Base-by-base conservation (phyloP, 2,888 invertebrate genomes). In the Pristionchus fissidentatus region DNA sequence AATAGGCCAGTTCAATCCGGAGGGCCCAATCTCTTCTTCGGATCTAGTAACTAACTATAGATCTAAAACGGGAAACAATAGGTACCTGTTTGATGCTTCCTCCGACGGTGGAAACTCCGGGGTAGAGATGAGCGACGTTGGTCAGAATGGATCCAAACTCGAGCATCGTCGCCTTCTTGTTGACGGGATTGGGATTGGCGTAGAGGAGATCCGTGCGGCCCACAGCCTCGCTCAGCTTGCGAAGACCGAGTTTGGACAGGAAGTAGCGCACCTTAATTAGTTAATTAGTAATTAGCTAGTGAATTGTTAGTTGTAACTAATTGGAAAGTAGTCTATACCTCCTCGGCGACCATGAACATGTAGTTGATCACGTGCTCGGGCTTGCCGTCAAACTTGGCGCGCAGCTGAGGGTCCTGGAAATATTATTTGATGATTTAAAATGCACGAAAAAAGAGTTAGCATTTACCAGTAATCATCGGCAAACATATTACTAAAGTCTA, bases 301-400 rank as follows among this genome's bases (percentile, higher is more conserved):
- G 13, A 62, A 10, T 62, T 26, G 8, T 26, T 10, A n/a, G 62
- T 62, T 52, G 13, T 22, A 1, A 1, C 38, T 38, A 22, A 75
- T 19, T 35, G n/a, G 10, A 26, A n/a, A 13, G 10, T 22, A n/a
- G n/a, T n/a, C n/a, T 35, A 10, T 22, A 89, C 92, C 95, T 99
- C 99, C 93, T 99, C 99, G 46, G 98, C 99, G 84, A 99, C 93
- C 95, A 98, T 96, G 93, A 99, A 98, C 92, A 99, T 94, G 93
- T 96, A 99, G 94, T 99, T 99, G 92, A 99, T 95, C 57, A 99
- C 97, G 93, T 99, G 96, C 92, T 99, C 98, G 0, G 99, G 98
- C 92, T 97, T 96, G 62, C 99, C 99, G 62, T 96, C 96, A 93
- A 99, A 99, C 93, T 98, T 99, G 93, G 96, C 96, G 41, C 99